phyloP scores from a whole-genome alignment of 2,797 vertebrate species.

The Neoniphon sammara region DNA sequence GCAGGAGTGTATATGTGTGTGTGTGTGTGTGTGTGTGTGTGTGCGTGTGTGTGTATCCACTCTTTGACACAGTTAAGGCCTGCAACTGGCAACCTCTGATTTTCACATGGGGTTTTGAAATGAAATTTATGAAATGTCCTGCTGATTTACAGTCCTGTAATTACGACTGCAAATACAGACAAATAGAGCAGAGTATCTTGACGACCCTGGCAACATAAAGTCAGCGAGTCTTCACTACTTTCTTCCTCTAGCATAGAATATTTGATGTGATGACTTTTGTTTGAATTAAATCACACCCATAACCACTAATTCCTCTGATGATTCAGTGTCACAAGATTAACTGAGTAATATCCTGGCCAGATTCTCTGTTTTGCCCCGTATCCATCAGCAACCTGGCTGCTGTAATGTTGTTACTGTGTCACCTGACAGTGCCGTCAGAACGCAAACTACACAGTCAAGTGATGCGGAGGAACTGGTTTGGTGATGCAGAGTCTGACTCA shows the following conservation, averaged over 20 bases:
- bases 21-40: slow-evolving; percentile 12
- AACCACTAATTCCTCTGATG: slow-evolving; percentile 7
- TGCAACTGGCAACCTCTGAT: slow-evolving; percentile 1
- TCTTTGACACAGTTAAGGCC: neutral
- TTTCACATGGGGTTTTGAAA: slow-evolving; percentile 4
- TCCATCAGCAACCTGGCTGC: neutral
- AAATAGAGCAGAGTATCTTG: neutral
- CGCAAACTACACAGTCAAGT: slow-evolving; percentile 13
- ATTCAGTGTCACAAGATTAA: slow-evolving; percentile 54
- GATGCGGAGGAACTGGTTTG: slow-evolving; percentile 61
- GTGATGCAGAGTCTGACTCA: slow-evolving; percentile 13
- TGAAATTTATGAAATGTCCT: too few species aligned
- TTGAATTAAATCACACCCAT: slow-evolving; percentile 20
- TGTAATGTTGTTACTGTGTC: slow-evolving; percentile 16
- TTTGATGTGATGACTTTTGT: neutral
- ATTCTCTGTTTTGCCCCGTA: neutral
- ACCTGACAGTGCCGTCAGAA: slow-evolving; percentile 16
- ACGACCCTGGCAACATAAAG: neutral
- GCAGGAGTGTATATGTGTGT: neutral
- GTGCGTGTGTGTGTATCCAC: neutral
- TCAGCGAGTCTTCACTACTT: neutral
- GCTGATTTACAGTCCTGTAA: too few species aligned
- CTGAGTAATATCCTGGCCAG: slow-evolving; percentile 14
- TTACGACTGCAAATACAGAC: neutral
- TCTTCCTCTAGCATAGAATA: neutral